phyloP scores from a whole-genome alignment of 2,113 vertebrate species.

The Seriola dumerili region DNA sequence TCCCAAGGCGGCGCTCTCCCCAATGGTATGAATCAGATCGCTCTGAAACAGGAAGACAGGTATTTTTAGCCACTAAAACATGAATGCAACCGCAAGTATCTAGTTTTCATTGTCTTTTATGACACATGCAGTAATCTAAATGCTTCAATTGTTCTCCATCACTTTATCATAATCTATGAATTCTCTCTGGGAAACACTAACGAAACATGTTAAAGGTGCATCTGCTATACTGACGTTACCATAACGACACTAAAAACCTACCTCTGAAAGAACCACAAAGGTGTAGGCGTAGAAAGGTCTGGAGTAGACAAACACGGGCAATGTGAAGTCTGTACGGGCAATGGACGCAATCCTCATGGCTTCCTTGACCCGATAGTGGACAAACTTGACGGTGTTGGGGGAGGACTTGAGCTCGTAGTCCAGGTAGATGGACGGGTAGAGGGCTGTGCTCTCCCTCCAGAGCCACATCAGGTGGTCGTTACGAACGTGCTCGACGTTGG shows the following conservation, averaged over 20 bases:
- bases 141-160: not conserved
- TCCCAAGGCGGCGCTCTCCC: constrained; percentile 90
- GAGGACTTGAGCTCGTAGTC: constrained; percentile 90
- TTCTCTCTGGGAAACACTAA: not conserved
- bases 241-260: constrained; percentile 69
- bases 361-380: constrained; percentile 92
- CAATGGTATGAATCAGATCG: constrained; percentile 91
- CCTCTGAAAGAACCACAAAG: constrained; percentile 89
- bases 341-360: constrained; percentile 90
- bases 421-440: constrained; percentile 92
- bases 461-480: constrained; percentile 93
- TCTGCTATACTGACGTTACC: too few species aligned
- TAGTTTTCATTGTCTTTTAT: not conserved
- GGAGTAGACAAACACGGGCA: constrained; percentile 93
- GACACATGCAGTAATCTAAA: not conserved
- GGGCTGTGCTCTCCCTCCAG: constrained; percentile 91
- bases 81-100: too few species aligned
- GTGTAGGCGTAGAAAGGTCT: constrained; percentile 93
- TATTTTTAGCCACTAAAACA: not conserved
- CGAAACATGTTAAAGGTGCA: too few species aligned
- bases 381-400: constrained; percentile 90
- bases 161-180: constrained; percentile 6
- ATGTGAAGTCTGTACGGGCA: constrained; percentile 83
- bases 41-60: constrained; percentile 76
- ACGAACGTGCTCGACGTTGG: constrained; percentile 86